Evolutionary conservation across 1,140 invertebrate genomes (phyloP).

Genomic region (silkworm (Bombyx mori)): DNA sequence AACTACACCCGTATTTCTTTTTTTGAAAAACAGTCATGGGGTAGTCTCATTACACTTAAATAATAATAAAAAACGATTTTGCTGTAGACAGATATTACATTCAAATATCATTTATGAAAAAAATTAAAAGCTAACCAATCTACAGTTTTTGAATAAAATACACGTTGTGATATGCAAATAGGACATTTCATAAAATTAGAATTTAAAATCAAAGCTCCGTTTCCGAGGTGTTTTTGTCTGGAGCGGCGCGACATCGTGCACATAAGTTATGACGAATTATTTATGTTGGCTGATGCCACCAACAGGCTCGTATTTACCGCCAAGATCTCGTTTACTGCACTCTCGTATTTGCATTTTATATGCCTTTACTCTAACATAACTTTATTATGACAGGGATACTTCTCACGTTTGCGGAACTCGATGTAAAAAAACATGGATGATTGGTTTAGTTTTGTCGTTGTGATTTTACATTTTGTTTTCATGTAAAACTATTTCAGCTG

Average conservation of each 20-base stretch:
- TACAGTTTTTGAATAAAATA: constrained; percentile 1
- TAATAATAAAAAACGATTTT: too few species aligned
- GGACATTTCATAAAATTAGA: constrained; percentile 63
- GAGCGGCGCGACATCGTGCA: constrained; percentile 35
- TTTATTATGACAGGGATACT: not conserved
- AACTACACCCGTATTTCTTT: too few species aligned
- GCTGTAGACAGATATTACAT: too few species aligned
- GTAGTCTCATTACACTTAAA: too few species aligned
- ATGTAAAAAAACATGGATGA: constrained; percentile 2
- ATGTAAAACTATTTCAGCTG: not conserved
- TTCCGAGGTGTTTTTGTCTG: constrained; percentile 60
- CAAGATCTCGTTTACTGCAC: constrained; percentile 50
- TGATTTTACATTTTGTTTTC: not conserved
- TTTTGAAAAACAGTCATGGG: too few species aligned
- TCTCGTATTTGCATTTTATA: constrained; percentile 41
- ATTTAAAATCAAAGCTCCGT: constrained; percentile 64
- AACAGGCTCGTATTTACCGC: constrained; percentile 51
- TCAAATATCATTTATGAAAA: too few species aligned
- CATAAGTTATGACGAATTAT: constrained; percentile 56
- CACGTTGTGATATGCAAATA: constrained; percentile 55
- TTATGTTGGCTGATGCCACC: constrained; percentile 48
- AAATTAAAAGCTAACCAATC: too few species aligned
- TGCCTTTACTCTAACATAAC: constrained; percentile 19
- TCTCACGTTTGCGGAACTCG: constrained; percentile 4
- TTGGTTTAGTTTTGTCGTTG: not conserved